phyloP scores from a whole-genome alignment of 1,140 invertebrate genomes.

The Lerema accius region DNA sequence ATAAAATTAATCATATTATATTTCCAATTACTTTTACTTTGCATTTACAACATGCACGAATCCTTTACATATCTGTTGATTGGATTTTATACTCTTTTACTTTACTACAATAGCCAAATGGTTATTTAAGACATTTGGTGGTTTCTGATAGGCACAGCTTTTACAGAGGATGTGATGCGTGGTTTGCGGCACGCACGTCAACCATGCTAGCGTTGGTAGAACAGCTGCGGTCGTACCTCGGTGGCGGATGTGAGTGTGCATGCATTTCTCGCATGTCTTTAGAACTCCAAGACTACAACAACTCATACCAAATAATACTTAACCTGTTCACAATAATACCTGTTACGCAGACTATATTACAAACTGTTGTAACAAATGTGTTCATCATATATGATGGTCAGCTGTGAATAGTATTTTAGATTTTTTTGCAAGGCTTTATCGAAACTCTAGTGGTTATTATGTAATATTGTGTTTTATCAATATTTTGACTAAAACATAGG shows the following conservation, averaged over 20 bases:
- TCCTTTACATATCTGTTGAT: neutral
- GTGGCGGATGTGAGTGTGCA: slow-evolving; percentile 78
- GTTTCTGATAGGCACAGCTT: slow-evolving; percentile 52
- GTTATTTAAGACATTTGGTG: slow-evolving; percentile 21
- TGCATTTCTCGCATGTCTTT: slow-evolving; percentile 41
- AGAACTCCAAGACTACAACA: neutral
- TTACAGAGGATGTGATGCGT: slow-evolving; percentile 78
- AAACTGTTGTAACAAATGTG: slow-evolving; percentile 7
- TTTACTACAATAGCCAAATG: slow-evolving; percentile 9
- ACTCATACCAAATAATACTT: slow-evolving; percentile 6
- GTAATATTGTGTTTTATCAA: neutral
- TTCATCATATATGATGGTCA: neutral
- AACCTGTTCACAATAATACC: slow-evolving; percentile 9
- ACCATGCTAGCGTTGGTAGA: slow-evolving; percentile 81
- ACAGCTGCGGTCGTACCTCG: slow-evolving; percentile 77
- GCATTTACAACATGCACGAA: neutral
- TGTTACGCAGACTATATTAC: neutral
- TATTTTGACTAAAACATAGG: slow-evolving; percentile 2
- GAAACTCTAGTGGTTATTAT: slow-evolving; percentile 1
- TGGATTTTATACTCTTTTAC: slow-evolving; percentile 1
- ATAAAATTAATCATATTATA: neutral
- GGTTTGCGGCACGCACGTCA: slow-evolving; percentile 66
- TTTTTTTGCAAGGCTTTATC: neutral
- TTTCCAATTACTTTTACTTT: neutral
- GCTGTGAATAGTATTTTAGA: neutral